Base-by-base conservation (phyloP, 2,888 invertebrate genomes). In the Tachina grossa region DNA sequence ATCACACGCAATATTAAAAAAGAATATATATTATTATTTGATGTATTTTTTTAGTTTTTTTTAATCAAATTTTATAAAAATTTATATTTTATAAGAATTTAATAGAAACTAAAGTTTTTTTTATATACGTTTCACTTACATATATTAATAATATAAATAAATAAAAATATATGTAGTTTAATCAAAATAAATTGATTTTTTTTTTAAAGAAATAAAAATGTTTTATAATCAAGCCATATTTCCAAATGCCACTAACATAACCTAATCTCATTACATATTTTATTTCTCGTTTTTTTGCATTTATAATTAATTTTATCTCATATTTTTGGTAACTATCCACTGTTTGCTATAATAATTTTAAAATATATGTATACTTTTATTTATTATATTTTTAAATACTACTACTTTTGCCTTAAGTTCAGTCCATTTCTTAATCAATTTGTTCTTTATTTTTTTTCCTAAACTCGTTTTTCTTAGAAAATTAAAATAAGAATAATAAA, bases 351-450 rank as follows among this genome's bases (percentile, higher is more conserved):
- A 53, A 81, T 75, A 63, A 88, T 75, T 75, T 61, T 75, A 55
- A 68, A 75, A 90, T 31, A 89, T 90, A 90, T 4, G 88, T 90
- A 90, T 88, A 88, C 69, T 87, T 88, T 90, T 88, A 89, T 87
- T 89, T 88, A 87, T 78, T 19, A 19, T 53, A n/a, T 65, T 63
- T 5, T 89, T 91, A 90, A 90, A 89, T 90, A 89, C 91, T 90
- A 89, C 91, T 90, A 91, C 88, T 88, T 81, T 91, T 90, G 90
- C 91, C 91, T 90, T 90, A 90, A 90, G 89, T 90, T 90, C 90
- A 90, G 91, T 90, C 91, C 91, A 89, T 91, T 90, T 89, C 87
- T 84, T 80, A 72, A 81, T 72, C 69, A 85, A 71, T 79, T 81
- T 82, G 13, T 78, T 85, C 71, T 61, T 76, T 85, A 81, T 31